Percentiles rank a stretch among this genome's conserved stretches.
These are phyloP conservation scores for Falco berigora DNA, from an alignment of 2,797 vertebrate genomes.

Conservation along the genomic window DNA sequence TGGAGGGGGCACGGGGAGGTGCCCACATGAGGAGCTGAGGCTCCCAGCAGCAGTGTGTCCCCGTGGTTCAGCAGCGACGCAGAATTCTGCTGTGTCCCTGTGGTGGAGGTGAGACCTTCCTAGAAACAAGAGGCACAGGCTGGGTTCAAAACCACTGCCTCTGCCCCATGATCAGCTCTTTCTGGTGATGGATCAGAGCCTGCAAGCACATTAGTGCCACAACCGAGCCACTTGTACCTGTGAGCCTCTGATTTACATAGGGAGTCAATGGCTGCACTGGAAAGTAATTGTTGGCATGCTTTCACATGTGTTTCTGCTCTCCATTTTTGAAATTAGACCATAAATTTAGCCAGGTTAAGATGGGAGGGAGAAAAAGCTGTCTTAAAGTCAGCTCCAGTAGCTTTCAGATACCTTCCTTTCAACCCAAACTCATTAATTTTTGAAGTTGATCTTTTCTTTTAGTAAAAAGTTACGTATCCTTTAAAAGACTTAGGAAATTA, in stretches of 20 bases:
- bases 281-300: conserved; percentile 46
- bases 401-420: neutral
- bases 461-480: neutral
- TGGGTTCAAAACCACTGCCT: neutral
- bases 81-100: neutral
- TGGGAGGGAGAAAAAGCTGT: neutral
- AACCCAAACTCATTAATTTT: neutral
- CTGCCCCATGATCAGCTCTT: neutral
- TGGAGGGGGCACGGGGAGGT: neutral
- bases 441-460: neutral
- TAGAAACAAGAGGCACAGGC: fast-evolving
- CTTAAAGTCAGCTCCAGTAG: neutral
- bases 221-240: neutral
- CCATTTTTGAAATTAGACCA: conserved; percentile 43
- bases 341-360: conserved; percentile 23
- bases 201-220: neutral
- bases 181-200: neutral
- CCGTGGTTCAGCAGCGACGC: too few relatives aligned
- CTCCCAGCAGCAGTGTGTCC: neutral
- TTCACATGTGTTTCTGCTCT: conserved; percentile 11
- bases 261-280: neutral
- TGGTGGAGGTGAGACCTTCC: neutral
- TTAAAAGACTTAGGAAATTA: neutral
- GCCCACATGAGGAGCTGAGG: neutral
- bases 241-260: conserved; percentile 9